These are phyloP conservation scores for Cyclargus thomasi DNA, from an alignment of 1,140 invertebrate genomes.

Conservation along the genomic window DNA sequence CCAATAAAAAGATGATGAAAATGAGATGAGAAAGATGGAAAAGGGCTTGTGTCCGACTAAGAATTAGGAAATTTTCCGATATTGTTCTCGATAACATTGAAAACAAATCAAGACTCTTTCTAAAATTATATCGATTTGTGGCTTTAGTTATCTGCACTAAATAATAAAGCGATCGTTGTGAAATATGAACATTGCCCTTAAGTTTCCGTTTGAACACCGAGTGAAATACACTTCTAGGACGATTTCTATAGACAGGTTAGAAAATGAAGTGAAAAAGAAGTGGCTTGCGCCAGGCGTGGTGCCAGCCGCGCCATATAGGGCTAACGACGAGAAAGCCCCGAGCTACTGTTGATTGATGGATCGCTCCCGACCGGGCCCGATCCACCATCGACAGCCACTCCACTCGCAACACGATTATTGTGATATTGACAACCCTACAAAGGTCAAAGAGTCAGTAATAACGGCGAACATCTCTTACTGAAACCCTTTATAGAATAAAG, in stretches of 20 bases:
- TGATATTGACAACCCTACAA: neutral
- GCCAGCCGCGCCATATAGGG: conserved; percentile 63
- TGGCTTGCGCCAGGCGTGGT: conserved; percentile 64
- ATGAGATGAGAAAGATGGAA: too few species aligned
- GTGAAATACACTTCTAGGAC: conserved; percentile 61
- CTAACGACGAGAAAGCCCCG: conserved; percentile 73
- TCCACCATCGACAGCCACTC: conserved; percentile 37
- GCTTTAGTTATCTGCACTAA: too few species aligned
- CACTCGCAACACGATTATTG: conserved; percentile 12
- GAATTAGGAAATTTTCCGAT: neutral
- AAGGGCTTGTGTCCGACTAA: too few species aligned
- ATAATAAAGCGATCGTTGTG: neutral
- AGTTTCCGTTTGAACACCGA: conserved; percentile 49
- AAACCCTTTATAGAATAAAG: too few species aligned
- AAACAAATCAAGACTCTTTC: neutral
- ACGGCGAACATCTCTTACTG: too few species aligned
- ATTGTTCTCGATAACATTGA: neutral
- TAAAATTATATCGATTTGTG: neutral
- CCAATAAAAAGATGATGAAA: too few species aligned
- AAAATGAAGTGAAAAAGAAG: conserved; percentile 72
- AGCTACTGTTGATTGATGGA: conserved; percentile 62
- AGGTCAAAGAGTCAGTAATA: neutral
- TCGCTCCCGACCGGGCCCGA: conserved; percentile 35
- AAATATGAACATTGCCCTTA: conserved; percentile 5
- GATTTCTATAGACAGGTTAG: conserved; percentile 72